Conservation (phyloP, 2,888 invertebrate species). For the Aricia artaxerxes region DNA sequence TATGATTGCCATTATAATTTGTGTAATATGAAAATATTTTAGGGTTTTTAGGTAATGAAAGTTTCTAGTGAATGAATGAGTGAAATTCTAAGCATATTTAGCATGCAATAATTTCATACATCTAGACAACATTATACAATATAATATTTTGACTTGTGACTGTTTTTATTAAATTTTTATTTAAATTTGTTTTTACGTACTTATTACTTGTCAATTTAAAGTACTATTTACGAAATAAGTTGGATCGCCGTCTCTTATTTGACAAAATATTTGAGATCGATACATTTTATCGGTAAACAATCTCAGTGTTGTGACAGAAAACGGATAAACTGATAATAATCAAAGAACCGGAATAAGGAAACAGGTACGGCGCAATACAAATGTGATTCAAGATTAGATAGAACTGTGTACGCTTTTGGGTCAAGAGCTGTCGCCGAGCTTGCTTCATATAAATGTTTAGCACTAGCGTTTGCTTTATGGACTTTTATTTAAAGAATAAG, state of each 20-base stretch:
- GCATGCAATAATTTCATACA: not conserved
- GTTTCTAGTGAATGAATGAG: not conserved
- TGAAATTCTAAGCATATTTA: not conserved
- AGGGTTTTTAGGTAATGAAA: not conserved
- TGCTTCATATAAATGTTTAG: conserved; percentile 45
- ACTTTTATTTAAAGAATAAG: conserved; percentile 27
- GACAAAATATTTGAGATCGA: not conserved
- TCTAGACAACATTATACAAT: not conserved
- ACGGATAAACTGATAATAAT: conserved; percentile 31
- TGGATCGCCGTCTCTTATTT: not conserved
- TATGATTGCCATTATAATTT: not conserved
- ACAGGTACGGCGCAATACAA: conserved; percentile 41
- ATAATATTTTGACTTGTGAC: not conserved
- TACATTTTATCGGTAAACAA: not conserved
- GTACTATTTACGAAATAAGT: not conserved
- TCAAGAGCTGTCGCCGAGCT: conserved; percentile 45
- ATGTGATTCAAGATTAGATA: conserved; percentile 44
- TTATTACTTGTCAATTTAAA: not conserved
- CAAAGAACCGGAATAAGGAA: conserved; percentile 41
- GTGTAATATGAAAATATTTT: not conserved
- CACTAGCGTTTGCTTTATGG: conserved; percentile 39
- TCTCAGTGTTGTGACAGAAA: conserved; percentile 6
- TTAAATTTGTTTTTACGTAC: not conserved
- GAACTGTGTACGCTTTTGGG: conserved; percentile 45
- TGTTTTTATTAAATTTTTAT: not conserved